phyloP scores from a whole-genome alignment of 2,797 vertebrate genomes.

The Molothrus aeneus region DNA sequence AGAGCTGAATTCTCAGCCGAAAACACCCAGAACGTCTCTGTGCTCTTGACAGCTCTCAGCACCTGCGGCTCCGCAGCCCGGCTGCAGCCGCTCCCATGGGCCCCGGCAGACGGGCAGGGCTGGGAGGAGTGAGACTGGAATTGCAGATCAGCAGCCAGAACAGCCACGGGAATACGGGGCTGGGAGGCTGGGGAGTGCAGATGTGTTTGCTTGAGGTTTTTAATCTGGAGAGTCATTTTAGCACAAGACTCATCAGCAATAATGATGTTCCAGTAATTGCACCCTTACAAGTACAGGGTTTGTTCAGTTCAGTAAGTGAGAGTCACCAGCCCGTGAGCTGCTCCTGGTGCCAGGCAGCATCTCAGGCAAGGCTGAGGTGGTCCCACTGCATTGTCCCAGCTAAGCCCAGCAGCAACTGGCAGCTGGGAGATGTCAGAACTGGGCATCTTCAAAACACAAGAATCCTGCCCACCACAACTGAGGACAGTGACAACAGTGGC shows the following conservation, averaged over 20 bases:
- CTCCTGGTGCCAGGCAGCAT: neutral
- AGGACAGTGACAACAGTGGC: neutral
- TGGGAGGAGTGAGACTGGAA: neutral
- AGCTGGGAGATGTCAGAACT: neutral
- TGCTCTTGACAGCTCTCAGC: neutral
- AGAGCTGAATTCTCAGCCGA: neutral
- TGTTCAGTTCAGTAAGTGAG: neutral
- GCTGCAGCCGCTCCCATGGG: neutral
- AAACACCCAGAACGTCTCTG: neutral
- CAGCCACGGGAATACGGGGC: neutral
- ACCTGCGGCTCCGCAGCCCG: neutral
- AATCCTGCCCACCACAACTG: neutral
- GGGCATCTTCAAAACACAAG: neutral
- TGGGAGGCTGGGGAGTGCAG: neutral
- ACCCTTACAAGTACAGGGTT: neutral
- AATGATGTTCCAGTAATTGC: neutral
- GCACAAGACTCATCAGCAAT: neutral
- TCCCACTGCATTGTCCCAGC: rapidly evolving
- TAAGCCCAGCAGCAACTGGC: neutral
- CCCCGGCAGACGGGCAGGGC: neutral
- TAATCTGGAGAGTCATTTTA: neutral
- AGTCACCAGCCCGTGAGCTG: neutral
- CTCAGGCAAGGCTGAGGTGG: neutral
- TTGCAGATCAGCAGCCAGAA: neutral
- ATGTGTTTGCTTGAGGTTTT: neutral